Evolutionary conservation across 2,113 vertebrate genomes (phyloP).

Genomic region (Sorex fumeus): DNA sequence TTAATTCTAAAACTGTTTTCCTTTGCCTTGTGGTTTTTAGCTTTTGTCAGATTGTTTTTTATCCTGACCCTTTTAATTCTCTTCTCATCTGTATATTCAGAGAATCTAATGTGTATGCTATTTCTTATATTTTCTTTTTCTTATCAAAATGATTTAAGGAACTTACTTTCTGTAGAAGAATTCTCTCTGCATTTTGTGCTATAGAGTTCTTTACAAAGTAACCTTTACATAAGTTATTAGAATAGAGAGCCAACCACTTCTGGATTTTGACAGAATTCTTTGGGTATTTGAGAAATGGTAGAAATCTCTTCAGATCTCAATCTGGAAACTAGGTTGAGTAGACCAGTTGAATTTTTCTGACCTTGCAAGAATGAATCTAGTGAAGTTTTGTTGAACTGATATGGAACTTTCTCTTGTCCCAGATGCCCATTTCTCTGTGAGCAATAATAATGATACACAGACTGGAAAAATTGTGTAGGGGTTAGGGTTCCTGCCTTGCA

Average conservation of each 20-base stretch:
- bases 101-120: neutral
- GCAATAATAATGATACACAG: too few species aligned
- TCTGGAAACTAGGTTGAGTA: neutral
- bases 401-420: neutral
- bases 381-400: neutral
- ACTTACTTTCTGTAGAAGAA: neutral
- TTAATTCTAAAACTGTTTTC: slow-evolving; percentile 52
- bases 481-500: too few species aligned
- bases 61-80: neutral
- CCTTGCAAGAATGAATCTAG: neutral
- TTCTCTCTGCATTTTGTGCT: neutral
- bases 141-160: slow-evolving; percentile 22
- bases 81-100: slow-evolving; percentile 13
- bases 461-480: too few species aligned
- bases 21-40: neutral
- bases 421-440: slow-evolving; percentile 7
- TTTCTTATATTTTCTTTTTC: slow-evolving; percentile 12
- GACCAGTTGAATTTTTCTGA: neutral
- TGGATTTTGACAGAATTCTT: neutral
- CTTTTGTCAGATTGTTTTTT: neutral
- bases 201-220: neutral
- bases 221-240: neutral
- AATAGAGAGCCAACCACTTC: neutral
- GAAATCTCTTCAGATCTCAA: neutral
- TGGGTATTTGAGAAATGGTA: neutral